These are phyloP conservation scores for Apodemia zela DNA, from an alignment of 2,888 invertebrate species.

Conservation along the genomic window DNA sequence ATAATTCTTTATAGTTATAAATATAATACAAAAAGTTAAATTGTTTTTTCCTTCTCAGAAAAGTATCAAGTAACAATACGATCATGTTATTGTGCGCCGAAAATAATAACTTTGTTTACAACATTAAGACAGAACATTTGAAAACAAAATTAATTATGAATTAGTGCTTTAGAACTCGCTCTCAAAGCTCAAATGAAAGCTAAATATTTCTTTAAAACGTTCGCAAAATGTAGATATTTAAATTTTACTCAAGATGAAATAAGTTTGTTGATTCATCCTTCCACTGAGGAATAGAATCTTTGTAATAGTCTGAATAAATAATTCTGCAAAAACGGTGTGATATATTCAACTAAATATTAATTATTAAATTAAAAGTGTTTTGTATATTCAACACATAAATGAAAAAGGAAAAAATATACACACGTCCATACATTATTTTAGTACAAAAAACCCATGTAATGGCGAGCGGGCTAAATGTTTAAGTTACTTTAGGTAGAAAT, in stretches of 20 bases:
- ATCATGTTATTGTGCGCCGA: not conserved
- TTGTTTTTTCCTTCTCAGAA: too few species aligned
- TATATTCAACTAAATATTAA: too few species aligned
- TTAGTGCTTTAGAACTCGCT: conserved; percentile 3
- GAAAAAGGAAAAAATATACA: too few species aligned
- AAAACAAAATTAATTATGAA: conserved; percentile 3
- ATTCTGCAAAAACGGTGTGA: not conserved
- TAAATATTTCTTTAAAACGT: conserved; percentile 16
- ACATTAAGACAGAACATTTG: not conserved
- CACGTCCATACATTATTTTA: too few species aligned
- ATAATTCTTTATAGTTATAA: too few species aligned
- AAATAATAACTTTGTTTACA: not conserved
- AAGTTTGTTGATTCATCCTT: conserved; percentile 12
- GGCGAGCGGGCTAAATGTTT: too few species aligned
- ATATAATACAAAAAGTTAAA: too few species aligned
- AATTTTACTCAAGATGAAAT: conserved; percentile 3
- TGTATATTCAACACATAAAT: too few species aligned
- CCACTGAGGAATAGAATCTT: not conserved
- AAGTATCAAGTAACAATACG: not conserved
- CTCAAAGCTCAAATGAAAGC: conserved; percentile 7
- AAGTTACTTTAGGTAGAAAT: too few species aligned
- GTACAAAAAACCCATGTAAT: too few species aligned
- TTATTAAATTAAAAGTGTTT: too few species aligned
- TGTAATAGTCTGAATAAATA: not conserved
- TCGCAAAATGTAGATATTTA: conserved; percentile 12